phyloP scores from a whole-genome alignment of 2,888 invertebrate species.

The Lithodes maja region DNA sequence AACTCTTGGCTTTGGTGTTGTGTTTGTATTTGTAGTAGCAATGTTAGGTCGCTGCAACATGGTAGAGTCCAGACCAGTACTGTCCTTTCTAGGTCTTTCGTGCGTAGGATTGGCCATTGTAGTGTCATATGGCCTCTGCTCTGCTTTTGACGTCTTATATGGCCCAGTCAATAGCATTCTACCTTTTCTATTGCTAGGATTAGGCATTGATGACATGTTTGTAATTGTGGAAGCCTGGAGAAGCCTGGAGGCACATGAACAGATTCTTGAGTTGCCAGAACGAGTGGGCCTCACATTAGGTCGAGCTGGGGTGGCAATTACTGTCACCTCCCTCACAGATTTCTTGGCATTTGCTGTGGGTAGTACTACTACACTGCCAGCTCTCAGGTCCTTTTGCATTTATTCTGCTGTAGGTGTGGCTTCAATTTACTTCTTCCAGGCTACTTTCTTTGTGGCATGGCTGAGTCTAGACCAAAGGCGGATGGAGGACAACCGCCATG shows the following conservation, averaged over 20 bases:
- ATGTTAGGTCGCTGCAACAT: slow-evolving; percentile 85
- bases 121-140: slow-evolving; percentile 83
- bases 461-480: slow-evolving; percentile 82
- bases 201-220: slow-evolving; percentile 89
- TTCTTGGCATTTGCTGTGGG: slow-evolving; percentile 87
- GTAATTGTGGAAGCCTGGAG: slow-evolving; percentile 88
- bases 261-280: slow-evolving; percentile 77
- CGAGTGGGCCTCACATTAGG: slow-evolving; percentile 83
- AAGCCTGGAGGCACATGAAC: slow-evolving; percentile 74
- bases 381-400: slow-evolving; percentile 87
- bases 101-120: slow-evolving; percentile 85
- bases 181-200: slow-evolving; percentile 87
- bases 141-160: slow-evolving; percentile 82
- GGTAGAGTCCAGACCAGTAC: slow-evolving; percentile 82
- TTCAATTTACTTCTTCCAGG: slow-evolving; percentile 84
- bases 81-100: slow-evolving; percentile 82
- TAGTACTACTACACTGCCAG: slow-evolving; percentile 86
- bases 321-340: slow-evolving; percentile 88
- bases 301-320: slow-evolving; percentile 89
- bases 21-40: slow-evolving; percentile 84
- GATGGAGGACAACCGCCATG: slow-evolving; percentile 78
- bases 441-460: slow-evolving; percentile 87
- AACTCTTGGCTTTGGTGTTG: slow-evolving; percentile 81
- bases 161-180: slow-evolving; percentile 88
- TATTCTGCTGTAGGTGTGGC: slow-evolving; percentile 86